A percentile compares a stretch with the other conserved stretches of the same genome.
phyloP scores from a whole-genome alignment of 2,797 vertebrate genomes.

The Perodicticus potto region DNA sequence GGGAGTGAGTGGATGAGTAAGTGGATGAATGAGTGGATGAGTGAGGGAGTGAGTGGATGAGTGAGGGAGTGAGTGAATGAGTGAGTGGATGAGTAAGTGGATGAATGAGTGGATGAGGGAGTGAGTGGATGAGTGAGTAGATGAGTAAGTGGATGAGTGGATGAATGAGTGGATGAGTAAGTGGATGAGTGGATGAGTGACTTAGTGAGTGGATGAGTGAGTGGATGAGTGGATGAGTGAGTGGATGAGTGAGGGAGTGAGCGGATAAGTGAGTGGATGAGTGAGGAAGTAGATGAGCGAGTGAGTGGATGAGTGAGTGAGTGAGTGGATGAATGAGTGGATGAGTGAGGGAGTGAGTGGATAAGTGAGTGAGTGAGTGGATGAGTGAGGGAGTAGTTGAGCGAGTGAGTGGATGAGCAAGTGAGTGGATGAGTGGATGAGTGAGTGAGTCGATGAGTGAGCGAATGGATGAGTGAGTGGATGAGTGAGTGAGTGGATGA shows the following conservation, averaged over 20 bases:
- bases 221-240: too few relatives aligned
- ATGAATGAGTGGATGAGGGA: too few relatives aligned
- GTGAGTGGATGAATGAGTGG: fast-evolving
- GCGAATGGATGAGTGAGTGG: too few relatives aligned
- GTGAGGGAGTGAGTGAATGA: fast-evolving
- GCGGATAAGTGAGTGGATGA: fast-evolving
- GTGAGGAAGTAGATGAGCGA: fast-evolving
- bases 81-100: fast-evolving
- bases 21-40: fast-evolving
- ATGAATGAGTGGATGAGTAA: too few relatives aligned
- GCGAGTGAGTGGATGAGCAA: too few relatives aligned
- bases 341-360: too few relatives aligned
- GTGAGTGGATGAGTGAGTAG: fast-evolving
- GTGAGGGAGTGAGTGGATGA: too few relatives aligned
- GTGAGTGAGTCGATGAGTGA: fast-evolving
- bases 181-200: too few relatives aligned
- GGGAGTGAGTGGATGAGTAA: fast-evolving
- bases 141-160: fast-evolving
- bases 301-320: too few relatives aligned
- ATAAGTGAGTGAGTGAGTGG: fast-evolving
- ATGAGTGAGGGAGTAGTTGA: too few relatives aligned
- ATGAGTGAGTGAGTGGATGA: fast-evolving
- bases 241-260: fast-evolving
- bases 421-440: too few relatives aligned
- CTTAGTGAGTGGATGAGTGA: fast-evolving